Evolutionary conservation across 2,797 vertebrate species (phyloP).

Genomic region (Mastacembelus armatus): DNA sequence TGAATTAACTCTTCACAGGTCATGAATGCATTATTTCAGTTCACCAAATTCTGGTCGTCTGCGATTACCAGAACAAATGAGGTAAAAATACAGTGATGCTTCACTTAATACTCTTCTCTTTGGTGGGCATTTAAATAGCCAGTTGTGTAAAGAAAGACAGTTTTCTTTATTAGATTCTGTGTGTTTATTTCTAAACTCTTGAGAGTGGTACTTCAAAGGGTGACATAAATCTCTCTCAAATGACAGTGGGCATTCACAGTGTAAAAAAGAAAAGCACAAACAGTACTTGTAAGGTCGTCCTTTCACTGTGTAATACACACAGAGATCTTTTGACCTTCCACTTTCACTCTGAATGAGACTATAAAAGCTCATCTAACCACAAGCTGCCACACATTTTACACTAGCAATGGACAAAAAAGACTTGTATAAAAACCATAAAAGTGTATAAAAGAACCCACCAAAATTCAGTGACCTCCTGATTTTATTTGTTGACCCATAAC

Average conservation of each 20-base stretch:
- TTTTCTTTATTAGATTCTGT: background rate
- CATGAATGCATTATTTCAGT: no score
- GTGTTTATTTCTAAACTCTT: background rate
- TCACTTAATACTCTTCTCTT: background rate
- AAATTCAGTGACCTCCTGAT: constrained; percentile 39
- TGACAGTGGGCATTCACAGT: constrained; percentile 1
- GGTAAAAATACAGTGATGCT: no score
- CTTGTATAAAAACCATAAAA: constrained; percentile 31
- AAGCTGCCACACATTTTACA: constrained; percentile 14
- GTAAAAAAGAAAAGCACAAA: constrained; percentile 11
- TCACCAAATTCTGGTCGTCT: no score
- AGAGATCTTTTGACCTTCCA: constrained; percentile 25
- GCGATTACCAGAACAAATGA: no score
- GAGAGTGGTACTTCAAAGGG: background rate
- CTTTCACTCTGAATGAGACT: constrained; percentile 35
- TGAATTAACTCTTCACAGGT: no score
- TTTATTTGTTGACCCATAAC: constrained; percentile 48
- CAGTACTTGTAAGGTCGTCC: background rate
- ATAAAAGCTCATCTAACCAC: constrained; percentile 38
- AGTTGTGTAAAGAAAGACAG: background rate
- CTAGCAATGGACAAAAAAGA: constrained; percentile 27
- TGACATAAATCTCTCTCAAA: background rate
- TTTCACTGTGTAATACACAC: constrained; percentile 20
- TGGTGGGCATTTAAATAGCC: background rate
- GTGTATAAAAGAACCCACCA: constrained; percentile 3